A percentile compares a stretch with the other conserved stretches of the same genome.
Conservation (phyloP, 2,797 vertebrate species). For the Vireo griseus region DNA sequence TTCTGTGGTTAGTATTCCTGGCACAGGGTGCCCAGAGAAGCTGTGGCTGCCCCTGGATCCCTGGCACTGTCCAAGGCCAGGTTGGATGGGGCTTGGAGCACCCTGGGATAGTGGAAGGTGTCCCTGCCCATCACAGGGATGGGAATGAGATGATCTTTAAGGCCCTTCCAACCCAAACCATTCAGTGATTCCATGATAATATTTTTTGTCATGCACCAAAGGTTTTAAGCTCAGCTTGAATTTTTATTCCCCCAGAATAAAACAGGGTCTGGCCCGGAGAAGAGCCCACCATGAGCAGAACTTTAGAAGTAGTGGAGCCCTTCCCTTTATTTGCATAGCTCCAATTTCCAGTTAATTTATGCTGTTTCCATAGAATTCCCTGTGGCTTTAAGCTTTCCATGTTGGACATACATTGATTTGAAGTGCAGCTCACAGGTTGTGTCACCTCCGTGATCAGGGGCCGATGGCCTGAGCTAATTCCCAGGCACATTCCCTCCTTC, state of each 20-base stretch:
- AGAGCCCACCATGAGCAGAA: neutral
- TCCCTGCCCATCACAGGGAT: neutral
- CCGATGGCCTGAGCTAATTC: neutral
- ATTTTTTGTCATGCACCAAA: accelerated
- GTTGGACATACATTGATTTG: accelerated
- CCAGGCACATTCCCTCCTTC: neutral
- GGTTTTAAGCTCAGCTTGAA: neutral
- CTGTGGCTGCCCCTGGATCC: neutral
- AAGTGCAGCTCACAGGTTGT: neutral
- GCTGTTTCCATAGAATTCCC: neutral
- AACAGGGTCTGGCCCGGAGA: neutral
- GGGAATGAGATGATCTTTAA: neutral
- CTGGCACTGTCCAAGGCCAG: neutral
- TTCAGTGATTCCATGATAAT: neutral
- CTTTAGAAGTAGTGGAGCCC: neutral
- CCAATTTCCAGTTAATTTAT: neutral
- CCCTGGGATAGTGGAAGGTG: neutral
- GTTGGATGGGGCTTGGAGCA: neutral
- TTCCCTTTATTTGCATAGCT: neutral
- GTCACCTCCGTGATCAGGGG: neutral
- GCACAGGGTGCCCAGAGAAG: neutral
- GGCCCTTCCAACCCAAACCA: neutral
- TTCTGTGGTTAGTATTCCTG: neutral
- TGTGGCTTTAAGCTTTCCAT: neutral
- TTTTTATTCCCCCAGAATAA: neutral